A percentile compares a stretch with the other conserved stretches of the same genome.
Evolutionary conservation across 2,888 invertebrate genomes (phyloP).

Genomic region (Desoria tigrina): DNA sequence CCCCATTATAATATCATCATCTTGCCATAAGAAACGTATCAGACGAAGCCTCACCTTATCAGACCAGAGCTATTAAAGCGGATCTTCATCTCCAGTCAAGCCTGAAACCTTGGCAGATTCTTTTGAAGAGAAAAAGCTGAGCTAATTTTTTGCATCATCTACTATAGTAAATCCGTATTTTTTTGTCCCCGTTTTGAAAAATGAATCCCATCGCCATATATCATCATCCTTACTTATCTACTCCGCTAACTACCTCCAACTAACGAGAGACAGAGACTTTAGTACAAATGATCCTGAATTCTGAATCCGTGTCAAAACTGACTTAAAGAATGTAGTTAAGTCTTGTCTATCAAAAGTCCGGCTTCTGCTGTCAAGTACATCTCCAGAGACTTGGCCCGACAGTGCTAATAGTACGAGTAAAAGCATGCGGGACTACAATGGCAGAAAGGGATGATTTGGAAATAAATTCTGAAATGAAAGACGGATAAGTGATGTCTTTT

Average conservation of each 20-base stretch:
- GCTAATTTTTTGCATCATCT: not conserved
- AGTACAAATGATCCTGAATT: not conserved
- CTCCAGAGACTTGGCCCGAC: not conserved
- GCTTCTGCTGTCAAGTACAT: constrained; percentile 8
- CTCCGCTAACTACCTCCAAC: constrained; percentile 2
- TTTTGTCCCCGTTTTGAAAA: not conserved
- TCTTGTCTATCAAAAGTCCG: constrained; percentile 6
- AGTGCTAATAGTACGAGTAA: not conserved
- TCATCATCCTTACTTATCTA: not conserved
- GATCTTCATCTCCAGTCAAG: constrained; percentile 1
- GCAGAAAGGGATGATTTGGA: not conserved
- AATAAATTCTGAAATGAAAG: not conserved
- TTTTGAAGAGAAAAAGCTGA: not conserved
- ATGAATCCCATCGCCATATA: not conserved
- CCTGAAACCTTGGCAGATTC: not conserved
- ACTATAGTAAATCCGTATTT: not conserved
- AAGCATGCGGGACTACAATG: no score
- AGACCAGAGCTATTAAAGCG: not conserved
- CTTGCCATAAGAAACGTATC: no score
- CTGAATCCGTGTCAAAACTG: constrained; percentile 14
- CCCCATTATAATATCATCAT: no score
- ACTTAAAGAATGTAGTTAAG: constrained; percentile 11
- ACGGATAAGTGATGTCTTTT: constrained; percentile 16
- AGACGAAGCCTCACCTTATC: no score
- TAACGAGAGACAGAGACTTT: no score